Base-by-base conservation (phyloP, 2,888 invertebrate species). In the Ophion ventricosus region DNA sequence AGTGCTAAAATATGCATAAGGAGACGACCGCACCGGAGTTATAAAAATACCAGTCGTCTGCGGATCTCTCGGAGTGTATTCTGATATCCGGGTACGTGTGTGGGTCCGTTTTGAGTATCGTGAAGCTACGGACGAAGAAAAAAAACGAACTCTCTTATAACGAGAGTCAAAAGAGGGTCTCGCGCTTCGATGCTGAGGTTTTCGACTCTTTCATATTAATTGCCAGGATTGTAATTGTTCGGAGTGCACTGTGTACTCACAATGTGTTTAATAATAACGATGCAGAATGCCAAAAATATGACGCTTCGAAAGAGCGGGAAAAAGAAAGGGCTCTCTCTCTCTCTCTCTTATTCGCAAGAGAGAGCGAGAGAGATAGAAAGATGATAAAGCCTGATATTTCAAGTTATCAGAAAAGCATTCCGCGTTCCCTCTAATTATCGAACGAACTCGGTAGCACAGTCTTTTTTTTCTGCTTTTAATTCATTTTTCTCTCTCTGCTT, bases 1-100 rank as follows among this genome's bases (percentile, higher is more conserved):
- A 49, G 66, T 35, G 26, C 63, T 57, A 77, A 80, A 84, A 77
- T 84, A 80, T 84, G 73, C 80, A 84, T 77, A 82, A 82, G 78
- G 80, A 61, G 70, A 80, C 80, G 84, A 77, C 80, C 80, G 63
- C 40, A 26, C 29, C 29, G 49, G 54, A 14, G 56, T 66, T 80
- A 80, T 74, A 78, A 54, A 77, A 77, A 74, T 64, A 77, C 11
- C 20, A 23, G 43, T 10, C 20, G 17, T 67, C 20, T 54, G 25
- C 25, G 7, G 3, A 35, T 54, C 49, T 49, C 35, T 35, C 57
- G 17, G 56, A 10, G 35, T 20, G 26, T 70, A n/a, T 23, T 20
- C 20, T 11, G 29, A 72, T 69, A 1, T 49, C 17, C 17, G 17
- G 17, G 23, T 35, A 40, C 7, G 40, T 59, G 40, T 72, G 11